Conservation (phyloP, 1,140 invertebrate genomes). For the Diprion similis region DNA sequence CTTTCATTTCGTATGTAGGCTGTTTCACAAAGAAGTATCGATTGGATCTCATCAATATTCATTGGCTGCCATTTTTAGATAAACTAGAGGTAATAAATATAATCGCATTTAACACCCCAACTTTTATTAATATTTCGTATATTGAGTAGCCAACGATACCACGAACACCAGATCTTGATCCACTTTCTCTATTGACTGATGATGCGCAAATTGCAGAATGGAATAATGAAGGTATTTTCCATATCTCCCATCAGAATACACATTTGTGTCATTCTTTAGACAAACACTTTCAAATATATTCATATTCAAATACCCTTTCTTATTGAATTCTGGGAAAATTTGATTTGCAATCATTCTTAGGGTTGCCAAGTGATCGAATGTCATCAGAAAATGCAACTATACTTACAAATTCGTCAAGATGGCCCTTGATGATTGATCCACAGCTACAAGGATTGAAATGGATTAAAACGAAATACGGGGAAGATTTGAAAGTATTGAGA, state of each 20-base stretch:
- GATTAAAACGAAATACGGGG: constrained; percentile 87
- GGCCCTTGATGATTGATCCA: constrained; percentile 96
- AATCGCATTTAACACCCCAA: constrained; percentile 29
- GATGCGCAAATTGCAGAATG: constrained; percentile 90
- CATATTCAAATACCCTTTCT: no score
- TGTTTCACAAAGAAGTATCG: constrained; percentile 91
- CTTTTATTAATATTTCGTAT: constrained; percentile 18
- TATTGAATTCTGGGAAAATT: neutral
- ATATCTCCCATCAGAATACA: no score
- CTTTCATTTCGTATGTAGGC: constrained; percentile 96
- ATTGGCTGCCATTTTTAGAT: constrained; percentile 79
- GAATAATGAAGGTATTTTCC: constrained; percentile 82
- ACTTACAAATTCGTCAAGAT: constrained; percentile 85
- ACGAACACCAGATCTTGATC: constrained; percentile 79
- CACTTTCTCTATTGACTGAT: constrained; percentile 84
- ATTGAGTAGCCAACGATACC: constrained; percentile 74
- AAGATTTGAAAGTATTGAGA: constrained; percentile 75
- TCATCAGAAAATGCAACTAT: constrained; percentile 95
- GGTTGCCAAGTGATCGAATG: constrained; percentile 90
- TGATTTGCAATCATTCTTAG: constrained; percentile 29
- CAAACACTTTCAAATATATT: no score
- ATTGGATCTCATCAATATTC: constrained; percentile 77
- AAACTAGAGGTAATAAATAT: constrained; percentile 60
- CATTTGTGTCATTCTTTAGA: no score
- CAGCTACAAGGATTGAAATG: constrained; percentile 94